phyloP scores from a whole-genome alignment of 2,888 invertebrate species.

The Halictus ligatus region DNA sequence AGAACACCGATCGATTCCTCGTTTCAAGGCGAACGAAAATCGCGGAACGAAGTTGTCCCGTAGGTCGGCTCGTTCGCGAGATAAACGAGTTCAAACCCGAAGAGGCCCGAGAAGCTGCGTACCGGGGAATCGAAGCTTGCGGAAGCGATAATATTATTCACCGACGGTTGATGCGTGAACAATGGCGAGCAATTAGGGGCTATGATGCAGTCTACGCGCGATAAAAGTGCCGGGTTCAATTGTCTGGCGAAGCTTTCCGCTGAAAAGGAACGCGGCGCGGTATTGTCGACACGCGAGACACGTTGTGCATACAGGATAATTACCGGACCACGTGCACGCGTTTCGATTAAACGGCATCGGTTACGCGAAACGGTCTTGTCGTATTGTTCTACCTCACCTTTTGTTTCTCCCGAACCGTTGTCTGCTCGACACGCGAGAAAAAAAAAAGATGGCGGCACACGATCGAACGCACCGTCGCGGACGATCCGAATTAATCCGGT shows the following conservation, averaged over 20 bases:
- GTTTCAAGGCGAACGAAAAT: background rate
- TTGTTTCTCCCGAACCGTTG: background rate
- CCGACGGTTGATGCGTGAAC: background rate
- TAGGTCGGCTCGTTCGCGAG: background rate
- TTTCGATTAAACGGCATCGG: slow-evolving; percentile 49
- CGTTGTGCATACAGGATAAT: slow-evolving; percentile 35
- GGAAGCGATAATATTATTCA: background rate
- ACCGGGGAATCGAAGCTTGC: background rate
- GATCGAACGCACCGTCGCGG: slow-evolving; percentile 23
- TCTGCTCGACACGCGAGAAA: slow-evolving; percentile 39
- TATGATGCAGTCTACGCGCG: background rate
- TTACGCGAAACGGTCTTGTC: slow-evolving; percentile 11
- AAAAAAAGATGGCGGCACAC: slow-evolving; percentile 31
- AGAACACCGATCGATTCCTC: background rate
- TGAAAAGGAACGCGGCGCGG: background rate
- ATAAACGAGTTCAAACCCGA: background rate
- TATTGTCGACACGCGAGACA: slow-evolving; percentile 37
- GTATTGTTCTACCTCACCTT: background rate
- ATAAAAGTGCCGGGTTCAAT: background rate
- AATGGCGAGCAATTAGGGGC: background rate
- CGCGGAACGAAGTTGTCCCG: too few species aligned
- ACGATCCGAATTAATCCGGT: slow-evolving; percentile 20
- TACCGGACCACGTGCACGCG: slow-evolving; percentile 29
- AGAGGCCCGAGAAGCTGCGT: background rate
- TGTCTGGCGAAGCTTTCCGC: background rate